Base-by-base conservation (phyloP, 2,888 invertebrate genomes). In the Koerneria pararmatus region DNA sequence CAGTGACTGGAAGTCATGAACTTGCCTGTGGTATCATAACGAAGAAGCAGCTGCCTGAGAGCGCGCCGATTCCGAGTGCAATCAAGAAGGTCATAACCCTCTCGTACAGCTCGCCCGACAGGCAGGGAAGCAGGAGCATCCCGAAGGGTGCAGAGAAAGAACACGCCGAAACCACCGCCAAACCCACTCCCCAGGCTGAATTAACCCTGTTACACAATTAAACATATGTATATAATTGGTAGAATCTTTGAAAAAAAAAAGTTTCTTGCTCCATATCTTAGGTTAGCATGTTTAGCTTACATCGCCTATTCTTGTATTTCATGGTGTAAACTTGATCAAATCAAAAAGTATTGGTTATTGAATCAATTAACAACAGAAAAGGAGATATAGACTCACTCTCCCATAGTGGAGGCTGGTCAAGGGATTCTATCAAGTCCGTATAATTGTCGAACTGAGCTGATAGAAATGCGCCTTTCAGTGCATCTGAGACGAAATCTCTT, bases 171-270 rank as follows among this genome's bases (percentile, higher is more conserved):
- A 80, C 70, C n/a, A 80, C 74, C n/a, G 74, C 68, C 41, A 80
- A 69, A n/a, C 80, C 80, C 49, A 77, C 68, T 54, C 74, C 74
- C 79, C 79, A 80, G 22, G 78, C 80, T 80, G 74, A 63, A 79
- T n/a, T n/a, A n/a, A 41, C 41, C 8, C 19, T 41, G 41, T 11
- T 19, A 41, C 41, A 41, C 41, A 41, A 41, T 41, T 19, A 11
- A 8, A 8, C 19, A 19, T 41, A 8, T 19, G 11, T 41, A 41
- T 19, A 41, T 8, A 41, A 11, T n/a, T n/a, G n/a, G n/a, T n/a
- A n/a, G n/a, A n/a, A n/a, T n/a, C n/a, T n/a, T n/a, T n/a, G n/a
- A n/a, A n/a, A n/a, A n/a, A n/a, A n/a, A n/a, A n/a, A n/a, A n/a
- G n/a, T n/a, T n/a, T n/a, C n/a, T n/a, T n/a, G n/a, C n/a, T n/a